phyloP scores from a whole-genome alignment of 2,797 vertebrate species.

The Sebastes oblongus region DNA sequence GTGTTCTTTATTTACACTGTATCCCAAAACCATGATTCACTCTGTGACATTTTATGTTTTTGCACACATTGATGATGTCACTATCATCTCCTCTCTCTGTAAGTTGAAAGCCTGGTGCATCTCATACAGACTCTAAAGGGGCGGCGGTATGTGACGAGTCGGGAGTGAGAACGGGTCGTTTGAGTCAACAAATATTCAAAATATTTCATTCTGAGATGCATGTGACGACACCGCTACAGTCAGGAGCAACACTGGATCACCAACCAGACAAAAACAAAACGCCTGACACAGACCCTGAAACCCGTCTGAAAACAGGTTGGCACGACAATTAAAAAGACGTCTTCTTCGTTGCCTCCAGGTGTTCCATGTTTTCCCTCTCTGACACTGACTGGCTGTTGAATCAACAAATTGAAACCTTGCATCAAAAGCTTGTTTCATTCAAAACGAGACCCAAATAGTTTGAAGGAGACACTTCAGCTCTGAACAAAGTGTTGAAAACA shows the following conservation, averaged over 20 bases:
- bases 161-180: not conserved
- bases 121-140: too few species aligned
- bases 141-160: not conserved
- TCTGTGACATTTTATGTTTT: too few species aligned
- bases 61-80: too few species aligned
- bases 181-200: not conserved
- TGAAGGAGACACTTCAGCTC: slow-evolving; percentile 16
- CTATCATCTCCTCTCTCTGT: too few species aligned
- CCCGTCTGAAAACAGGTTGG: too few species aligned
- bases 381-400: not conserved
- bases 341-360: not conserved
- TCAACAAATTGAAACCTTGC: not conserved
- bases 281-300: not conserved
- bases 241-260: not conserved
- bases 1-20: too few species aligned
- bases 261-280: not conserved
- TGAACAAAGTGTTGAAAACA: not conserved
- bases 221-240: not conserved
- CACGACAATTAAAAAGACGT: not conserved
- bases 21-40: too few species aligned
- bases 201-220: not conserved
- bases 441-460: not conserved
- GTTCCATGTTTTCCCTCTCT: not conserved
- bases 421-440: not conserved
- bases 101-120: too few species aligned